Percentiles rank a stretch among this genome's conserved stretches.
Evolutionary conservation across 2,888 invertebrate genomes (phyloP).

Genomic region (Perizoma affinitatum): DNA sequence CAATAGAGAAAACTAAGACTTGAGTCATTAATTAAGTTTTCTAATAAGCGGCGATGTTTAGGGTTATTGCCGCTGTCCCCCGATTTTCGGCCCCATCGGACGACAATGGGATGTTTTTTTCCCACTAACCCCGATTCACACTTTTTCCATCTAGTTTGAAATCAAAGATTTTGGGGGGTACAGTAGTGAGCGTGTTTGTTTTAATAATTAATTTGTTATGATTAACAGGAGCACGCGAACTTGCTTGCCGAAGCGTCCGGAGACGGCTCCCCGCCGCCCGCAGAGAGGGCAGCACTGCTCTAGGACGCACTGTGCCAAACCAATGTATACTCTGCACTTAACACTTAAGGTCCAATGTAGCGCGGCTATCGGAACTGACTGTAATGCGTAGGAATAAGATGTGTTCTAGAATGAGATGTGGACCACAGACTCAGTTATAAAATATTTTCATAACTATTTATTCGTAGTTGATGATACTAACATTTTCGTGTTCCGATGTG

Average conservation of each 20-base stretch:
- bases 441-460: slow-evolving; percentile 25
- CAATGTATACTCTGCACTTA: slow-evolving; percentile 8
- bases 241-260: slow-evolving; percentile 53
- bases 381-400: slow-evolving; percentile 9
- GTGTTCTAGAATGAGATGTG: slow-evolving; percentile 9
- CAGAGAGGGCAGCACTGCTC: slow-evolving; percentile 41
- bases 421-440: slow-evolving; percentile 21
- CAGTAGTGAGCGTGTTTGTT: too few species aligned
- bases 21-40: too few species aligned
- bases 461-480: slow-evolving; percentile 11
- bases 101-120: too few species aligned
- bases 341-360: slow-evolving; percentile 2
- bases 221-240: slow-evolving; percentile 54
- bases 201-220: too few species aligned
- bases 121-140: too few species aligned
- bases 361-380: slow-evolving; percentile 6
- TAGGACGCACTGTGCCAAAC: slow-evolving; percentile 23
- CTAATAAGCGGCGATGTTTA: too few species aligned
- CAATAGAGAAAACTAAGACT: too few species aligned
- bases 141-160: too few species aligned
- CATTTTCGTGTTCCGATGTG: slow-evolving; percentile 9
- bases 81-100: too few species aligned
- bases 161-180: too few species aligned
- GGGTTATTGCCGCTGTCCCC: too few species aligned
- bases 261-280: slow-evolving; percentile 47